Percentiles rank a stretch among this genome's conserved stretches.
Conservation (phyloP, 2,797 vertebrate genomes). For the Acanthurus lineatus region DNA sequence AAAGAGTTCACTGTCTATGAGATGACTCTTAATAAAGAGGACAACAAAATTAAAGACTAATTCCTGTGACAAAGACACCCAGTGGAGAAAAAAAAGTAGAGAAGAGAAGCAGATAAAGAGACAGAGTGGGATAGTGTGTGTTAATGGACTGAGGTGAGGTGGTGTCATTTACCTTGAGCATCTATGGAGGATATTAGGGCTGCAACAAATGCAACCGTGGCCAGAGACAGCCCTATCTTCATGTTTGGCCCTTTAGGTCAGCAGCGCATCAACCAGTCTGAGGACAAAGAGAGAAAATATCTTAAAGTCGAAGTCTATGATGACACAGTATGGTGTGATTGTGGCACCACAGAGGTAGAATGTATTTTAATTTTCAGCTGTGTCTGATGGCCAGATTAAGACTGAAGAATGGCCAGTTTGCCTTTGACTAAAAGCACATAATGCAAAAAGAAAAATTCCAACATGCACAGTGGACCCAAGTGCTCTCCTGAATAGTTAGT, state of each 20-base stretch:
- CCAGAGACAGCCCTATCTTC: conserved; percentile 92
- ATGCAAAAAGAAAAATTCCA: no score
- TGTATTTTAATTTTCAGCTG: conserved; percentile 2
- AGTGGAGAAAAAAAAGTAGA: conserved; percentile 39
- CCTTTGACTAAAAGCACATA: background rate
- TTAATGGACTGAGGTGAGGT: conserved; percentile 42
- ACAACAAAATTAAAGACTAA: conserved; percentile 41
- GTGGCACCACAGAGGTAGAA: background rate
- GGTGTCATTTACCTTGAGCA: conserved; percentile 94
- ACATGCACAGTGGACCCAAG: background rate
- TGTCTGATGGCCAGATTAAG: background rate
- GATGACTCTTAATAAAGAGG: conserved; percentile 17
- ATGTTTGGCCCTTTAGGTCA: conserved; percentile 89
- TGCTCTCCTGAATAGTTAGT: background rate
- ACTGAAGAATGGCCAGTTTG: background rate
- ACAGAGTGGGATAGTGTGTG: conserved; percentile 52
- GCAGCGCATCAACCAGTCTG: conserved; percentile 94
- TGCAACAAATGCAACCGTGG: conserved; percentile 88
- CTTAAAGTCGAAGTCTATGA: conserved; percentile 23
- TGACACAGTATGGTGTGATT: background rate
- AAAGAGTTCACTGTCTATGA: conserved; percentile 51
- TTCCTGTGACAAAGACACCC: conserved; percentile 38
- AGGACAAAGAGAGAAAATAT: conserved; percentile 53
- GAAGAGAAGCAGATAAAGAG: conserved; percentile 52
- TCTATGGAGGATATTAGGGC: conserved; percentile 90